Evolutionary conservation across 2,888 invertebrate species (phyloP), one percentile per base, ranked within the genome.

Genomic region (Crocallis elinguaria): DNA sequence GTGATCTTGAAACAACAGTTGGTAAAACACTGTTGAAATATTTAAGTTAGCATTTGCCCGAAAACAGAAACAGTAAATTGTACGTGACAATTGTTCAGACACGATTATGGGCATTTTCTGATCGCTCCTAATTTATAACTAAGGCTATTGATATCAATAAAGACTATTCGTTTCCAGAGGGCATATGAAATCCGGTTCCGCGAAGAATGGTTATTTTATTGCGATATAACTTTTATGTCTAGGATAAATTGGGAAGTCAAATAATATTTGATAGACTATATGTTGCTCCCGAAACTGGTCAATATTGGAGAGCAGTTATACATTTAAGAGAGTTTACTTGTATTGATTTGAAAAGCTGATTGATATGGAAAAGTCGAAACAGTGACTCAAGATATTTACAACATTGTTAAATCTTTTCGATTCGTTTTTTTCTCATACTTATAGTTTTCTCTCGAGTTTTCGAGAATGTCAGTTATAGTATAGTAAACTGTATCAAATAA

Each of bases 31-130:
- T 69, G 60, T 56, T 54, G 52, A 62, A 57, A 38, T 29, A 29
- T 41, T 43, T 23, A 56, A 49, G 33, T 32, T 37, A 30, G 25
- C 11, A 30, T 38, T 49, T 33, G 27, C 12, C 32, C 36, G 48
- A 36, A 44, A 56, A 54, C 51, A 42, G 49, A 49, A 41, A 49
- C 51, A 55, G 39, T 51, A 43, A 53, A 50, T 45, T 45, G 46
- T 59, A 75, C 51, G 81, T 82, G 88, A 73, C 69, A 88, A 89
- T 82, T 77, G 66, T 62, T 57, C 67, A 41, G 73, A 86, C 89
- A 88, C 89, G 88, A 84, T 61, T 60, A 27, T 66, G 66, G 75
- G 75, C 77, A 79, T 80, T 82, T 83, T 83, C 78, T 81, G 62
- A 72, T 66, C 62, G 48, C 51, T 57, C 52, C 45, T 56, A 49